Base-by-base conservation (phyloP, 2,113 vertebrate species). In the Condylura cristata region DNA sequence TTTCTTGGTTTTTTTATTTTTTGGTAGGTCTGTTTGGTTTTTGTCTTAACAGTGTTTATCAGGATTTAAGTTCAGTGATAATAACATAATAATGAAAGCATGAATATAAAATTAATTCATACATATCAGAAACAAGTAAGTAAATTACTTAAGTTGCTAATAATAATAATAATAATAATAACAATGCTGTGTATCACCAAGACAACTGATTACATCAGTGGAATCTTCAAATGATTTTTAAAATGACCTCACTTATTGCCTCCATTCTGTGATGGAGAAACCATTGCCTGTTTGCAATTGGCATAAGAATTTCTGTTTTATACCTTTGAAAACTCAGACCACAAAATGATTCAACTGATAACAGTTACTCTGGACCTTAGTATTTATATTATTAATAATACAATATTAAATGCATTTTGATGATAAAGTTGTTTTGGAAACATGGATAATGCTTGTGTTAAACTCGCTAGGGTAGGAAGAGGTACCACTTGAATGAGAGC, bases 11-110 rank as follows among this genome's bases (percentile, higher is more conserved):
- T 94, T 17, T 68, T 46, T 85, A 63, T 89, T 60, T 82, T 46
- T 65, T 96, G 53, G 53, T 37, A 82, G 34, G 32, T 93, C 28
- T 90, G 46, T 94, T 93, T 94, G 28, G 46, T 81, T 95, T 86
- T n/a, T 89, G 11, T 71, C 74, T 91, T 92, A 78, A 72, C 46
- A 58, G 20, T 68, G 91, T 94, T 82, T 51, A 94, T 63, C 75
- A 89, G 53, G 70, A 89, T 70, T 91, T 89, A 58, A 87, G 24
- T 34, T 95, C 56, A 17, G 18, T 60, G 83, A 85, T 86, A 71
- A 88, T 87, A 91, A 72, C 63, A 75, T 92, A 89, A 87, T 83
- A 84, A 91, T 86, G 56, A 30, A 17, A 82, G 61, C 44, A 89
- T 39, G 60, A 94, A 86, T 83, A 86, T 51, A 51, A 87, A 92